Conservation (phyloP, 2,797 vertebrate genomes). For the Chanos chanos region DNA sequence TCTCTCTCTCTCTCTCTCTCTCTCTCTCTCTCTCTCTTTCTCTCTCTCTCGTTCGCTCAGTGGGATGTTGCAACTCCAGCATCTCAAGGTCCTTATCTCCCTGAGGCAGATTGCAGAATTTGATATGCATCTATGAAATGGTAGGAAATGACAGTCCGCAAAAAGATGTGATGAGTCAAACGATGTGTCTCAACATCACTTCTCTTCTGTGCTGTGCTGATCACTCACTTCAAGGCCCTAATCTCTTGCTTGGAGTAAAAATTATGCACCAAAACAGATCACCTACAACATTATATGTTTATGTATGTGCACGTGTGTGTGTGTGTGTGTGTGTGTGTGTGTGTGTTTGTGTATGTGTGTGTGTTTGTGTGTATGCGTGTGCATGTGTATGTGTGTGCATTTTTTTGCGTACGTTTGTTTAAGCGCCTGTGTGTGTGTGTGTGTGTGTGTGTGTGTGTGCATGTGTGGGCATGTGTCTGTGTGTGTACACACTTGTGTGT, state of each 20-base stretch:
- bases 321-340: slow-evolving; percentile 7
- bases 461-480: neutral
- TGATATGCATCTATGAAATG: slow-evolving; percentile 83
- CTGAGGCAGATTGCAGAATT: slow-evolving; percentile 70
- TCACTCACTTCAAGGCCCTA: slow-evolving; percentile 32
- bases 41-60: slow-evolving; percentile 71
- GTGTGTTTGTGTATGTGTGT: slow-evolving; percentile 17
- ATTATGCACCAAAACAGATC: slow-evolving; percentile 27
- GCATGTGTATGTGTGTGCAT: neutral
- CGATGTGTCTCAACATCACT: slow-evolving; percentile 55
- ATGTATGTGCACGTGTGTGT: neutral
- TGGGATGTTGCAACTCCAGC: slow-evolving; percentile 79
- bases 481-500: no score
- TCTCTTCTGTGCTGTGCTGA: slow-evolving; percentile 36
- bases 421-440: neutral
- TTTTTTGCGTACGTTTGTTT: neutral
- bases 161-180: slow-evolving; percentile 67
- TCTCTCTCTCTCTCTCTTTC: slow-evolving; percentile 45
- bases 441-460: neutral
- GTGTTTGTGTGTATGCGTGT: slow-evolving; percentile 16
- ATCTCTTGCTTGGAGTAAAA: slow-evolving; percentile 28
- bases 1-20: neutral
- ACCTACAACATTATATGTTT: neutral
- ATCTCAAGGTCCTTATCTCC: slow-evolving; percentile 76
- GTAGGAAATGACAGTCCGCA: slow-evolving; percentile 75